A percentile compares a stretch with the other conserved stretches of the same genome.
These are phyloP conservation scores for Exephanes ischioxanthus DNA, from an alignment of 2,888 invertebrate species.

Conservation along the genomic window DNA sequence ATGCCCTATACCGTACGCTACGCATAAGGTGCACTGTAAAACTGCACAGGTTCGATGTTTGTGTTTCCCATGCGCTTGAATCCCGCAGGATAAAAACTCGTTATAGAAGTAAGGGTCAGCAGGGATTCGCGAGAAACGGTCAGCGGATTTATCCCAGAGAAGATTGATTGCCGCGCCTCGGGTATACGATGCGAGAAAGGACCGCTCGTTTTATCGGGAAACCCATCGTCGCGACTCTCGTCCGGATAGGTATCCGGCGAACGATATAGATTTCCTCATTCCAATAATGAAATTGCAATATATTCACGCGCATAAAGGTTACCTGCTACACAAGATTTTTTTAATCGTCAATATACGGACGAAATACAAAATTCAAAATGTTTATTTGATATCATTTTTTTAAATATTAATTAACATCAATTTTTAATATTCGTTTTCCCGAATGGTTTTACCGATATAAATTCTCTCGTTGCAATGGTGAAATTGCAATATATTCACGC, in stretches of 20 bases:
- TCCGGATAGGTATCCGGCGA: not conserved
- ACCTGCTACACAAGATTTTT: not conserved
- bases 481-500: conserved; percentile 9
- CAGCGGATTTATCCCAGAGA: conserved; percentile 56
- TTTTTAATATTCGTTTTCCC: too few species aligned
- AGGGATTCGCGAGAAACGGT: conserved; percentile 44
- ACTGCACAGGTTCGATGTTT: conserved; percentile 10
- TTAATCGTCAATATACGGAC: not conserved
- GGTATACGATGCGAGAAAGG: conserved; percentile 5
- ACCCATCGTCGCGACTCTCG: conserved; percentile 25
- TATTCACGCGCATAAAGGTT: not conserved
- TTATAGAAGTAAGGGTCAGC: conserved; percentile 62
- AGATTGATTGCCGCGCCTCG: conserved; percentile 35
- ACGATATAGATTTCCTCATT: conserved; percentile 3
- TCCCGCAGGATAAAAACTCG: conserved; percentile 32
- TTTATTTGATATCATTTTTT: too few species aligned
- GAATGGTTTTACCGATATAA: not conserved
- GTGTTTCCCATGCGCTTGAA: conserved; percentile 35
- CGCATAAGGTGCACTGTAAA: conserved; percentile 10
- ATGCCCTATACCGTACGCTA: conserved; percentile 9
- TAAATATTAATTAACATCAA: too few species aligned
- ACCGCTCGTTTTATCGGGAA: conserved; percentile 19
- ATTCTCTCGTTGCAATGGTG: not conserved
- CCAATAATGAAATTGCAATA: conserved; percentile 16
- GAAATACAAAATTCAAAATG: too few species aligned